Evolutionary conservation across 2,888 invertebrate genomes (phyloP), one percentile per base, ranked within the genome.

Genomic region (Willowsia nigromaculata): DNA sequence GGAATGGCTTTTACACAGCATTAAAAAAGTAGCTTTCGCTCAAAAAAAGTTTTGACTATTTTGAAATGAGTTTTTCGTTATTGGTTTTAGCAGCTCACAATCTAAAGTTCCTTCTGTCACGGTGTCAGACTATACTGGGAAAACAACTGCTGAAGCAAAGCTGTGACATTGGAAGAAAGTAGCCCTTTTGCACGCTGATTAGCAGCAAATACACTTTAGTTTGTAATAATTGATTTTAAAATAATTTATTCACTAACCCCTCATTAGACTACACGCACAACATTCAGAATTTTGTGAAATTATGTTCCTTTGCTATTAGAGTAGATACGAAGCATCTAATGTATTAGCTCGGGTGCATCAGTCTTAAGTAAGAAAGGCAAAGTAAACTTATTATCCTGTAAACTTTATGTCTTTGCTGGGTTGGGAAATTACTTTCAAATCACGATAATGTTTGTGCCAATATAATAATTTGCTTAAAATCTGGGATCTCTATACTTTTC

Each of bases 121-220:
- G 76, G 88, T 88, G 83, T 88, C 88, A 83, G 88, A 88, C 76
- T 88, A 74, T 88, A 76, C 88, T 88, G 88, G 88, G 47, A 88
- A 76, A 83, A n/a, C 82, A 88, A 88, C 83, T 74, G 83, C 88
- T 47, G 88, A 88, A 59, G 56, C 76, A 76, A 74, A 65, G 53
- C 88, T 88, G 83, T 88, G 88, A 88, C 83, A 62, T 68, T 82
- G 56, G 87, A 71, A 80, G 71, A 71, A 71, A 71, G 81, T 87
- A 87, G 87, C 81, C 18, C 59, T 53, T 27, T 47, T 43, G 33
- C 65, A 80, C 37, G 74, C 78, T 74, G 53, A 68, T 53, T 68
- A 50, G 27, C 56, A 74, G 30, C 9, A 37, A 71, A 50, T 33
- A 50, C 40, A 18, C 62, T 83, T 68, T 83, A 83, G 83, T 71